Evolutionary conservation across 1,140 invertebrate species (phyloP).

Genomic region (Temnothorax nylanderi): DNA sequence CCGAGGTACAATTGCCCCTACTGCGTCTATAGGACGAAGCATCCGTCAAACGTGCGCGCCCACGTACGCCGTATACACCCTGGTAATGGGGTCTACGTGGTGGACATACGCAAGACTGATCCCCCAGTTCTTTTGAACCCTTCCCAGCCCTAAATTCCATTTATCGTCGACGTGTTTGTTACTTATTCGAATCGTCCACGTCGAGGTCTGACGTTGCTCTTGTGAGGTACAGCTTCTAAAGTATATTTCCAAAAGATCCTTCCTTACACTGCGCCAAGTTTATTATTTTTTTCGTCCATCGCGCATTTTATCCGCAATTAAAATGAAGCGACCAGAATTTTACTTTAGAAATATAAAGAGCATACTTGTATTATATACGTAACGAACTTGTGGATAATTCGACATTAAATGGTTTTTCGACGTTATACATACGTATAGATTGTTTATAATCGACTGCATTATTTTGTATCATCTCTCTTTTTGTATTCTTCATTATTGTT

Average conservation of each 20-base stretch:
- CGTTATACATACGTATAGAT: not conserved
- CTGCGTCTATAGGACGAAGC: slow-evolving; percentile 79
- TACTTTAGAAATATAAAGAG: not conserved
- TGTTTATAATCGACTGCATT: not conserved
- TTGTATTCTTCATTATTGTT: not conserved
- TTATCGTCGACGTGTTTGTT: not conserved
- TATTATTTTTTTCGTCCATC: not conserved
- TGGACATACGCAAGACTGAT: slow-evolving; percentile 68
- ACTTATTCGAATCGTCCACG: not conserved
- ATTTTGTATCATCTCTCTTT: not conserved
- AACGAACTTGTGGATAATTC: not conserved
- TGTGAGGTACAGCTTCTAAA: not conserved
- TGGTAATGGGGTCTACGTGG: slow-evolving; percentile 84
- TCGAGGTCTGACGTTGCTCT: not conserved
- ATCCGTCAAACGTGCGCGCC: slow-evolving; percentile 70
- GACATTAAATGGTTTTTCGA: not conserved
- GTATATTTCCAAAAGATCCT: not conserved
- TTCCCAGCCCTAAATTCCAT: not conserved
- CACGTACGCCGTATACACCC: slow-evolving; percentile 88
- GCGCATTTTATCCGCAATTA: not conserved
- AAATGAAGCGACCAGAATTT: not conserved
- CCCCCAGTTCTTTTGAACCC: not conserved
- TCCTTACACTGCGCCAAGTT: not conserved
- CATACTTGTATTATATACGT: not conserved
- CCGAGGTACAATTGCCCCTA: slow-evolving; percentile 88